phyloP scores from a whole-genome alignment of 2,797 vertebrate species.

The Iguana delicatissima region DNA sequence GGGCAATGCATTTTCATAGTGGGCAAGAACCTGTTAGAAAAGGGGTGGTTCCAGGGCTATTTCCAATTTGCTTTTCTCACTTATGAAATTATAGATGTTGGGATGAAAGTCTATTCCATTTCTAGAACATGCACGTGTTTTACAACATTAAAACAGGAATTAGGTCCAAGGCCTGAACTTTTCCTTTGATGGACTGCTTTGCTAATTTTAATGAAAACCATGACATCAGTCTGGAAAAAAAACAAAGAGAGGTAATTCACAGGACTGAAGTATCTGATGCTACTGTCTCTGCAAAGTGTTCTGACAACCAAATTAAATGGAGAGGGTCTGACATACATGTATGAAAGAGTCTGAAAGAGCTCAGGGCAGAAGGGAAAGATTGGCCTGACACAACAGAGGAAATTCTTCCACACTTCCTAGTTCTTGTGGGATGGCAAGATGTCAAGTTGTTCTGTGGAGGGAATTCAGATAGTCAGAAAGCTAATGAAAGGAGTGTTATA shows the following conservation, averaged over 20 bases:
- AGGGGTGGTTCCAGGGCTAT: neutral
- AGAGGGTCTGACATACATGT: neutral
- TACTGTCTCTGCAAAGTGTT: neutral
- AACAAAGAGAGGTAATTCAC: neutral
- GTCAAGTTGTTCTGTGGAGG: neutral
- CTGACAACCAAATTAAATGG: neutral
- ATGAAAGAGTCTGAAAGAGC: neutral
- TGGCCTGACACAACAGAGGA: neutral
- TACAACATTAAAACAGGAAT: neutral
- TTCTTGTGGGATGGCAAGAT: neutral
- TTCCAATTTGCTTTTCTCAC: neutral
- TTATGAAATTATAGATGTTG: neutral
- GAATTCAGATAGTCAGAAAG: neutral
- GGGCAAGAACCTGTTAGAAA: neutral
- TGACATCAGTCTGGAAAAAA: neutral
- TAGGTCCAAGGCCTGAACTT: neutral
- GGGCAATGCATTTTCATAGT: neutral
- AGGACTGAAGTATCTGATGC: neutral
- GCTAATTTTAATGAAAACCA: neutral
- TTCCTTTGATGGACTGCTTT: neutral
- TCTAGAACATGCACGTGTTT: neutral
- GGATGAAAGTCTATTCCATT: neutral
- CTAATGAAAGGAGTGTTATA: conserved; percentile 2
- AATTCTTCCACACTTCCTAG: neutral
- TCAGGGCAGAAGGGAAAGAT: neutral